Percentiles rank a stretch among this genome's conserved stretches.
Evolutionary conservation across 2,797 vertebrate species (phyloP).

Genomic region (Lacerta agilis): DNA sequence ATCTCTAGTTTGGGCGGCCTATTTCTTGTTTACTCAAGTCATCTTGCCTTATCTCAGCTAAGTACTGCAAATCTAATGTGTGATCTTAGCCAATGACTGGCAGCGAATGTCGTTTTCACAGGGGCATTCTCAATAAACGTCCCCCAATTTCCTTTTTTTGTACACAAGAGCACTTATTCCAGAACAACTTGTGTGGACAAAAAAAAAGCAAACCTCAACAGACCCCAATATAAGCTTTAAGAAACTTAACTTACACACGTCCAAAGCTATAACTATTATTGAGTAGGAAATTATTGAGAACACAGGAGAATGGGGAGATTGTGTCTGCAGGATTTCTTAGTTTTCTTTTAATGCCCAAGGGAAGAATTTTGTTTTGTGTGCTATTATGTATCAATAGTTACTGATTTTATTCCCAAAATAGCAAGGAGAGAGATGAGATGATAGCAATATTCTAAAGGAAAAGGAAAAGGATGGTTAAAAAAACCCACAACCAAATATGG

Average conservation of each 20-base stretch:
- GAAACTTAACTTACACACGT: neutral
- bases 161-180: no score
- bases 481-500: neutral
- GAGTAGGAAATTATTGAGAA: neutral
- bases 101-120: neutral
- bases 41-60: neutral
- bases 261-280: neutral
- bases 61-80: neutral
- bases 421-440: neutral
- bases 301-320: neutral
- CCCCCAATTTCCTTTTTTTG: neutral
- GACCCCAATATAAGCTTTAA: neutral
- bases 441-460: neutral
- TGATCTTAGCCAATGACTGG: neutral
- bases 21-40: neutral
- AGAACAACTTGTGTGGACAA: no score
- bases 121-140: neutral
- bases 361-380: neutral
- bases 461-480: neutral
- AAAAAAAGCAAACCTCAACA: neutral
- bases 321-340: neutral
- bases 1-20: neutral
- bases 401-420: neutral
- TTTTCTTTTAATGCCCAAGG: neutral
- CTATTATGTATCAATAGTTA: neutral